A percentile compares a stretch with the other conserved stretches of the same genome.
These are phyloP conservation scores for Conopomorpha cramerella DNA, from an alignment of 1,140 invertebrate genomes.

Conservation along the genomic window DNA sequence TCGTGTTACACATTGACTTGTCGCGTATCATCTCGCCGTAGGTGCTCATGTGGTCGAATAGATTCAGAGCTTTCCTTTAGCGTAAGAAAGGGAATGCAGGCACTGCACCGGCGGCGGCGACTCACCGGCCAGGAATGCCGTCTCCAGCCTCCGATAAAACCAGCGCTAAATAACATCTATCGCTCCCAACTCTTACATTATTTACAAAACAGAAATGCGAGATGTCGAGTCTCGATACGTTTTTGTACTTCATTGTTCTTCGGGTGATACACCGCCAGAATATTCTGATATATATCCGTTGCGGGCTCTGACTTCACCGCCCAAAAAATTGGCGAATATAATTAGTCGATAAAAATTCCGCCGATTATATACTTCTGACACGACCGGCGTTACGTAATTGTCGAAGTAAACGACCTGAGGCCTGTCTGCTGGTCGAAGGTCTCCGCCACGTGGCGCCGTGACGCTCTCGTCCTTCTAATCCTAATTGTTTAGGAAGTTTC, in stretches of 20 bases:
- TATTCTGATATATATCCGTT: constrained; percentile 50
- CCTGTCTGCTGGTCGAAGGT: constrained; percentile 34
- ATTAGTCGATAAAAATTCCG: constrained; percentile 60
- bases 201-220: too few species aligned
- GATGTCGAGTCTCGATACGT: too few species aligned
- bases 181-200: too few species aligned
- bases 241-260: constrained; percentile 6
- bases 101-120: constrained; percentile 22
- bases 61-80: not conserved
- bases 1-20: too few species aligned
- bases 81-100: not conserved
- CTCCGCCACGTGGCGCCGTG: constrained; percentile 24
- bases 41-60: too few species aligned
- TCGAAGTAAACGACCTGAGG: constrained; percentile 55
- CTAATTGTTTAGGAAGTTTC: too few species aligned
- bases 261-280: constrained; percentile 55
- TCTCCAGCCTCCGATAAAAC: constrained; percentile 23
- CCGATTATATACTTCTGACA: constrained; percentile 53
- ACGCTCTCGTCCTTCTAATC: too few species aligned
- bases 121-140: constrained; percentile 44
- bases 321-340: constrained; percentile 52
- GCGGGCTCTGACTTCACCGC: constrained; percentile 53
- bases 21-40: too few species aligned
- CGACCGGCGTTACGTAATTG: constrained; percentile 50
- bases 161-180: constrained; percentile 15